Conservation (phyloP, 2,797 vertebrate genomes). For the Neomorphus geoffroyi region DNA sequence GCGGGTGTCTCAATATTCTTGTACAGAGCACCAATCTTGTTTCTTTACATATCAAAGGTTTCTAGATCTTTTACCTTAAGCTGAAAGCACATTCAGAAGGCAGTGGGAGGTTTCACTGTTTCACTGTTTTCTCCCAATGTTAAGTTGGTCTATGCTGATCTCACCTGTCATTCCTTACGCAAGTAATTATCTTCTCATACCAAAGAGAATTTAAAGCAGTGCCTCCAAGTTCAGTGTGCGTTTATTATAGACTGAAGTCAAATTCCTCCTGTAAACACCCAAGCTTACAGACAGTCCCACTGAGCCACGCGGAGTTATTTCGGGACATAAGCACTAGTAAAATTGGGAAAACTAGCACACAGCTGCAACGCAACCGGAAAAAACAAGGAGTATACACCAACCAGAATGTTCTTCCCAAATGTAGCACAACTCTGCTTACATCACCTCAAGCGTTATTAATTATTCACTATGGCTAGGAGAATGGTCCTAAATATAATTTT, state of each 20-base stretch:
- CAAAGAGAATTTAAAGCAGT: background rate
- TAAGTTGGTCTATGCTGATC: background rate
- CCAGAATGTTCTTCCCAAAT: constrained; percentile 45
- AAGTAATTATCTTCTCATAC: background rate
- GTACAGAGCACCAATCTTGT: background rate
- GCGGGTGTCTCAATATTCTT: fast-evolving
- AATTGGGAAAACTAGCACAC: constrained; percentile 9
- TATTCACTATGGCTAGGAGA: constrained; percentile 21
- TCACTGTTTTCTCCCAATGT: no score
- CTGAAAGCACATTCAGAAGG: background rate
- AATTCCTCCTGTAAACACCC: background rate
- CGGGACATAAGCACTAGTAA: background rate
- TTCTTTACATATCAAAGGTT: background rate
- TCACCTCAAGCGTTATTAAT: constrained; percentile 47
- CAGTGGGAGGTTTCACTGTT: background rate
- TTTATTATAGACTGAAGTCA: background rate
- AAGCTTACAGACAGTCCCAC: background rate
- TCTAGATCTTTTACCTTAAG: background rate
- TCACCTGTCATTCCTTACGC: background rate
- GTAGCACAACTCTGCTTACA: constrained; percentile 39
- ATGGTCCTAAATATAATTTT: background rate
- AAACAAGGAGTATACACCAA: constrained; percentile 23
- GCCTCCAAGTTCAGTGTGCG: background rate
- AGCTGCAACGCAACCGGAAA: constrained; percentile 11
- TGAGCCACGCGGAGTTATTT: background rate